Percentiles rank a stretch among this genome's conserved stretches.
phyloP scores from a whole-genome alignment of 2,113 vertebrate species.

The human (Homo sapiens) region DNA sequence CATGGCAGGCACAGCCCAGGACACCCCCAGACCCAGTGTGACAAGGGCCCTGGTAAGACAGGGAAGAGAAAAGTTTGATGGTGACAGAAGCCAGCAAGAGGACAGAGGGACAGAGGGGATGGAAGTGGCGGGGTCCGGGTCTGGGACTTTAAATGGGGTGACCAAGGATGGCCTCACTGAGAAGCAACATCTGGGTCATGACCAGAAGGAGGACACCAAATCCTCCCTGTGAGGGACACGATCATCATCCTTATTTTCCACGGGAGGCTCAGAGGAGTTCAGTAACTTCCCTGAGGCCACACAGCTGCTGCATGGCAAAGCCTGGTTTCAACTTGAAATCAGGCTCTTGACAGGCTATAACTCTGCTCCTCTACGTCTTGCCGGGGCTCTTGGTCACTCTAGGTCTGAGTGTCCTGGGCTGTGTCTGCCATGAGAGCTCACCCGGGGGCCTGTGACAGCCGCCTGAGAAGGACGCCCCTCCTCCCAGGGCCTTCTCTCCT shows the following conservation, averaged over 20 bases:
- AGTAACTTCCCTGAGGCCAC: background rate
- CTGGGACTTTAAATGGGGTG: background rate
- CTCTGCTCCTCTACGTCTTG: background rate
- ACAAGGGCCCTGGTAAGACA: too few relatives aligned
- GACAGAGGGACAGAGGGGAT: too few relatives aligned
- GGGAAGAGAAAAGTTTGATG: too few relatives aligned
- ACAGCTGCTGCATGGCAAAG: background rate
- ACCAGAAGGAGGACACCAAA: background rate
- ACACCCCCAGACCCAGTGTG: too few relatives aligned
- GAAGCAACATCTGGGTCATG: background rate
- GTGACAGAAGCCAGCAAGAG: background rate
- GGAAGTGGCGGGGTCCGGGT: rapidly evolving
- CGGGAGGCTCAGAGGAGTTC: background rate
- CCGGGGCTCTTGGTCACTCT: rapidly evolving
- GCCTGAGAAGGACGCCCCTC: rapidly evolving
- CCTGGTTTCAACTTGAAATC: background rate
- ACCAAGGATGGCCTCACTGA: background rate
- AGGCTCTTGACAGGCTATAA: background rate
- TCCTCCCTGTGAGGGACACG: background rate
- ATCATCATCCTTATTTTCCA: background rate
- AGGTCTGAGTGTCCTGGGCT: background rate
- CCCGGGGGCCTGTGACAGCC: background rate
- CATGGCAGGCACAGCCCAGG: too few relatives aligned
- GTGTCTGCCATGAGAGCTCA: rapidly evolving
- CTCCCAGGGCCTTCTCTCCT: background rate